Base-by-base conservation (phyloP, 2,888 invertebrate genomes). In the Netelia virgata region DNA sequence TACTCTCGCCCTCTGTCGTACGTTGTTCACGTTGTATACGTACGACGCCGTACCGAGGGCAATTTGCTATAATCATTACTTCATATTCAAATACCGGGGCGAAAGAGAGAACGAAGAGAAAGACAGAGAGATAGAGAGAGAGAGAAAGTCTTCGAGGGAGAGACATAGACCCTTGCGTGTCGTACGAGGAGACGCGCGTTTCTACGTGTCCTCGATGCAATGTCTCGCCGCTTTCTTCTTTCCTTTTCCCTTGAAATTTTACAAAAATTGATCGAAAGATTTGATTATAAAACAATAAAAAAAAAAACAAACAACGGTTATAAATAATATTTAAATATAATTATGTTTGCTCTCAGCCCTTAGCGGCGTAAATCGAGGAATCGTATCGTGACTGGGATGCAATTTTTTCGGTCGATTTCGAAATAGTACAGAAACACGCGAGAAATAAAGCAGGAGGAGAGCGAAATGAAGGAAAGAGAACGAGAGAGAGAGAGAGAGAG, bases 11-110 rank as follows among this genome's bases (percentile, higher is more conserved):
- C 78, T 73, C 69, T 57, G 16, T 66, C 68, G 55, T 69, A 57
- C 57, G 69, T 61, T 50, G 59, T 69, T 3, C 28, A 41, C 28
- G 14, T 20, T 66, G 36, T 68, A 53, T 79, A 76, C 72, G 55
- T 78, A 63, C 55, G 28, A 43, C 85, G 81, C 87, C 88, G 89
- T 89, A 90, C 89, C 91, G 90, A 90, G 91, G 89, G 91, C 91
- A 91, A 92, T 92, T 91, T 91, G 90, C 90, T 90, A 89, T 92
- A 92, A 92, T 92, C 91, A 92, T 92, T 90, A 91, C 91, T 77
- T 53, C 61, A 61, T 90, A 92, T 92, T 92, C 91, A 91, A 88
- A 86, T 91, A 90, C 89, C 88, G 87, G 88, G 88, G 88, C 86
- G 87, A 86, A 89, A 63, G 53, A 88, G 90, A 88, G 43, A 75